Conservation (phyloP, 2,888 invertebrate species). For the Drosophila maculinotata region DNA sequence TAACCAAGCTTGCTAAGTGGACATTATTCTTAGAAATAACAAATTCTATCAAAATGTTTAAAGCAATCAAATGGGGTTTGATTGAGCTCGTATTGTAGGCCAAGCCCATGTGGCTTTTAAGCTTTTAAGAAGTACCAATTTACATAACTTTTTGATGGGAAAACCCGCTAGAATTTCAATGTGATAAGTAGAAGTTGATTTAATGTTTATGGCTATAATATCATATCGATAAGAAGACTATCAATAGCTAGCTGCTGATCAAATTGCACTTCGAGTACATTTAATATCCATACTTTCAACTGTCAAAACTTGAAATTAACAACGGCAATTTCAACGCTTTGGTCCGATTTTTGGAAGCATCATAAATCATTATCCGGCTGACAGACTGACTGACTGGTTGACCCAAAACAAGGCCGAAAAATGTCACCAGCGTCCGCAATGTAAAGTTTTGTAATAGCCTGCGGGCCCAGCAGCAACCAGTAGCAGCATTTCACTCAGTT, state of each 20-base stretch:
- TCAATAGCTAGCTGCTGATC: slow-evolving; percentile 9
- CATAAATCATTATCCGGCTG: slow-evolving; percentile 70
- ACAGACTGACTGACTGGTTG: slow-evolving; percentile 21
- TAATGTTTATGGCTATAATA: neutral
- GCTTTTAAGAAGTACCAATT: slow-evolving; percentile 8
- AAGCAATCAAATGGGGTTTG: slow-evolving; percentile 14
- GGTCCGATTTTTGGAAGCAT: slow-evolving; percentile 7
- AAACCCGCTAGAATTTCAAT: neutral
- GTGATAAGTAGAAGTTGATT: neutral
- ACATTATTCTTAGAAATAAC: slow-evolving; percentile 10
- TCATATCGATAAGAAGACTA: slow-evolving; percentile 3
- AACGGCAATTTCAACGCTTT: slow-evolving; percentile 43
- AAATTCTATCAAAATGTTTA: slow-evolving; percentile 14
- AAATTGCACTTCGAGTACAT: slow-evolving; percentile 11
- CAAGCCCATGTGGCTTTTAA: slow-evolving; percentile 12
- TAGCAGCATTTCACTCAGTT: slow-evolving; percentile 22
- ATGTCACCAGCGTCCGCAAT: slow-evolving; percentile 44
- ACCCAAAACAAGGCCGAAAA: slow-evolving; percentile 44
- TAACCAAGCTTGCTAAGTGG: slow-evolving; percentile 1
- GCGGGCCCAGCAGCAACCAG: slow-evolving; percentile 5
- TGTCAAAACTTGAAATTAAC: slow-evolving; percentile 24
- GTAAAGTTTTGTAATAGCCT: slow-evolving; percentile 47
- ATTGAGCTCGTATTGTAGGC: neutral
- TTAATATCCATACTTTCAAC: slow-evolving; percentile 10
- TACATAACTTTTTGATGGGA: slow-evolving; percentile 8